These are phyloP conservation scores for Drosophila niveifrons DNA, from an alignment of 2,888 invertebrate genomes.

Conservation along the genomic window DNA sequence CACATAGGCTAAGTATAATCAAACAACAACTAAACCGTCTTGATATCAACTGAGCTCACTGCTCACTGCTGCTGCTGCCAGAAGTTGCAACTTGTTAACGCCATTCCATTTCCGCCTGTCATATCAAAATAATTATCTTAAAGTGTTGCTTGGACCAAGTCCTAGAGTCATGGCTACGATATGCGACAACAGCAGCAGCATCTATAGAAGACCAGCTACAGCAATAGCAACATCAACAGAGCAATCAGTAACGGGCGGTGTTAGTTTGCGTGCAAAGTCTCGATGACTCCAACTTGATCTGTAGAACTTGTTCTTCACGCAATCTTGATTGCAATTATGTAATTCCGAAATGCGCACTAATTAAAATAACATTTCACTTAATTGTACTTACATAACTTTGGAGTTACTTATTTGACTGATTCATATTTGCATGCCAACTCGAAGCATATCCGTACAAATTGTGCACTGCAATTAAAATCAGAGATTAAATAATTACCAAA, in stretches of 20 bases:
- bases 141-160: conserved; percentile 65
- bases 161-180: conserved; percentile 51
- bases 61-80: conserved; percentile 24
- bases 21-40: conserved; percentile 43
- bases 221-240: conserved; percentile 22
- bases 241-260: conserved; percentile 45
- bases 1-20: conserved; percentile 32
- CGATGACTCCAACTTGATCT: conserved; percentile 67
- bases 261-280: conserved; percentile 61
- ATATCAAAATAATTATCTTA: conserved; percentile 82
- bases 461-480: neutral
- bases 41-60: conserved; percentile 32
- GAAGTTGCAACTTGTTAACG: conserved; percentile 75
- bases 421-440: neutral
- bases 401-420: conserved; percentile 12
- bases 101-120: conserved; percentile 83
- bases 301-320: conserved; percentile 74
- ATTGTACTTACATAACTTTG: conserved; percentile 64
- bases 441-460: no score
- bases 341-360: conserved; percentile 75
- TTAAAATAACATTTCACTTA: conserved; percentile 75
- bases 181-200: conserved; percentile 33
- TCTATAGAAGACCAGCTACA: conserved; percentile 1
- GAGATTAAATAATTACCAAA: neutral
- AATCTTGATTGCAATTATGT: conserved; percentile 79